Evolutionary conservation across 2,113 vertebrate genomes (phyloP).

Genomic region (Prinia subflava): DNA sequence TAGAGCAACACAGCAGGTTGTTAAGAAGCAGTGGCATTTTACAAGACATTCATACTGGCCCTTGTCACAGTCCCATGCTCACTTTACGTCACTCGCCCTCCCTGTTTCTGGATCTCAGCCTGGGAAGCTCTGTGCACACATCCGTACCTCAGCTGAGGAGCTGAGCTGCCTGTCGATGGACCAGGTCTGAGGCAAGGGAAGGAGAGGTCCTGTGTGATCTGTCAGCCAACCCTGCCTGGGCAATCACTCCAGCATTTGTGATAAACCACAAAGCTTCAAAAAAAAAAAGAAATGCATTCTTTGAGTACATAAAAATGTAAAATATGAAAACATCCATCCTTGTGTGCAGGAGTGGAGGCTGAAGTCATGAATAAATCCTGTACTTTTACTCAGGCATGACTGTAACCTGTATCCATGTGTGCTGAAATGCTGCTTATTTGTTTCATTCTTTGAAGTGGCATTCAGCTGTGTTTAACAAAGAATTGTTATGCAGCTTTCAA

Average conservation of each 20-base stretch:
- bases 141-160: not conserved
- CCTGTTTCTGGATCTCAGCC: not conserved
- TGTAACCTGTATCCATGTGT: not conserved
- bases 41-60: not conserved
- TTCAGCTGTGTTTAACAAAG: not conserved
- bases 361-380: not conserved
- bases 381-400: not conserved
- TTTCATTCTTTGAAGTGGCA: not conserved
- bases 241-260: not conserved
- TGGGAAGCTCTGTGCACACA: not conserved
- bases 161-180: not conserved
- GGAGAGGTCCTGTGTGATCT: not conserved
- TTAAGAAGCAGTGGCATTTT: not conserved
- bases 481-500: accelerated
- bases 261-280: not conserved
- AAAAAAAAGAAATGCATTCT: not conserved
- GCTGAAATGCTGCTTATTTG: not conserved
- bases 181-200: not conserved
- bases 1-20: not conserved
- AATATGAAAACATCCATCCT: not conserved
- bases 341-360: not conserved
- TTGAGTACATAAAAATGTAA: not conserved
- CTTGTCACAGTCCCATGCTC: not conserved
- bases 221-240: not conserved
- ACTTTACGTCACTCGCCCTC: not conserved